Base-by-base conservation (phyloP, 2,113 vertebrate species). In the Paraplagusia blochii region DNA sequence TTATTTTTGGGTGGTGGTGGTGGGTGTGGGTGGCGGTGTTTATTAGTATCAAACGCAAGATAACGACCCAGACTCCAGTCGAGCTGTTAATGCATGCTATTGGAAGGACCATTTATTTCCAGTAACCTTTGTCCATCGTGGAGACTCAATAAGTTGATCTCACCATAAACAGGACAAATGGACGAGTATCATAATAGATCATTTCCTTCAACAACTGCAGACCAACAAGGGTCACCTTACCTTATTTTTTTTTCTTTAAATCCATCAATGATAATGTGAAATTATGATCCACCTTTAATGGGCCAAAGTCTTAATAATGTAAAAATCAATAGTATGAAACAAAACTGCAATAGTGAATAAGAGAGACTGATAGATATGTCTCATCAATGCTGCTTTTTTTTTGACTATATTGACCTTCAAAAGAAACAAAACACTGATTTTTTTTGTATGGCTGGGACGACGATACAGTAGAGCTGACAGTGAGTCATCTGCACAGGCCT, bases 21-120 rank as follows among this genome's bases (percentile, higher is more conserved):
- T n/a, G n/a, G n/a, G n/a, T n/a, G n/a, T n/a, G n/a, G n/a, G 36
- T 38, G 3, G 9, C 12, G 35, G 10, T 38, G 36, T 2, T 10
- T 38, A 38, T 38, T 40, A 40, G 38, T 5, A 40, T 13, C 11
- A 11, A 5, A 11, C 12, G 12, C 13, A 40, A 40, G 11, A 5
- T 2, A 38, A 38, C 8, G 12, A 38, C 2, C 12, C 9, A 38
- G 36, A 40, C 4, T 40, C 38, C 11, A 11, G 5, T 5, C 12
- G 38, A 40, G 38, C 38, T 13, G 2, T 40, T 43, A 29, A 29
- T 47, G 48, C 53, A 66, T 18, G 51, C 22, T 29, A 42, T 8
- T 36, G 50, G 10, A 56, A 34, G 45, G 29, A 38, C 1, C 4
- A 48, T 12, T 8, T 0, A 11, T 48, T 11, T 18, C 5, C 11